Base-by-base conservation (phyloP, 2,888 invertebrate genomes). In the Eupsilia transversa region DNA sequence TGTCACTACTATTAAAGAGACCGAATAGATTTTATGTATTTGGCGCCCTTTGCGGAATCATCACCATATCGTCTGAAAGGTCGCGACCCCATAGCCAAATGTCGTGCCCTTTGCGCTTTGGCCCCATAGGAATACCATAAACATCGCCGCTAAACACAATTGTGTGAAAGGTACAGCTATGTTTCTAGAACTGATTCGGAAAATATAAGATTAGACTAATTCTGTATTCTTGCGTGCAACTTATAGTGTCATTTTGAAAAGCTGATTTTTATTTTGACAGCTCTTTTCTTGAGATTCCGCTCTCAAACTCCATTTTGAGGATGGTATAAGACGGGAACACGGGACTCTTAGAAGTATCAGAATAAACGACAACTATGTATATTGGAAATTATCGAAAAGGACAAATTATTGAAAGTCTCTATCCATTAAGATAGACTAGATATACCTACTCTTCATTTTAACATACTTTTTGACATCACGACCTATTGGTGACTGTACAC, bases 61-160 rank as follows among this genome's bases (percentile, higher is more conserved):
- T 86, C 85, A 86, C 85, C 85, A 88, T 88, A 88, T 91, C 92
- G 89, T 90, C 89, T 87, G 86, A 95, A 95, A 95, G 95, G 95
- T 92, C 91, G 87, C 85, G 92, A 93, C 93, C 94, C 90, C 88
- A 87, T 89, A 82, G 90, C 88, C 92, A 94, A 95, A 95, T 95
- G 94, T 91, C 95, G 89, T 83, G 93, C 89, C 94, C 95, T 95
- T 95, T 95, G 93, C 86, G 89, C 91, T 85, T 82, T 85, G 80
- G 86, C 88, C 90, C 90, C 88, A 71, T 71, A 89, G 89, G 89
- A 88, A 86, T 88, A 88, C 80, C 79, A 86, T 83, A 85, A 82
- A 84, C 77, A 88, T 60, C 56, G 69, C 77, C 49, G 71, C 68
- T 80, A 69, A 79, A 84, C 72, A 77, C 79, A 65, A 68, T 70